Base-by-base conservation (phyloP, 2,888 invertebrate genomes). In the Drosophila multiciliata region DNA sequence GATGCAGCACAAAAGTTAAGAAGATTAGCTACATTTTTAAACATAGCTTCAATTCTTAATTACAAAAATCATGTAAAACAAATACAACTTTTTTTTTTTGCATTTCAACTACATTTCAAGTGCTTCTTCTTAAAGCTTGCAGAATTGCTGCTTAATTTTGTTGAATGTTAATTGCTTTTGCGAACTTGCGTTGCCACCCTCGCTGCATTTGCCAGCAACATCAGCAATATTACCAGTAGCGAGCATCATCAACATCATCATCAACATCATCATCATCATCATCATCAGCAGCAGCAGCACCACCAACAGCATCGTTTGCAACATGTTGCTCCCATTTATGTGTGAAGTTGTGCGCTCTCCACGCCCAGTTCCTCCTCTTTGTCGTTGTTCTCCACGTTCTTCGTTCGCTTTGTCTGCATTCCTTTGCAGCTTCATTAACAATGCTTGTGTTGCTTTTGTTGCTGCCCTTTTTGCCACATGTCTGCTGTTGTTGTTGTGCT, bases 251-350 rank as follows among this genome's bases (percentile, higher is more conserved):
- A 82, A 87, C 84, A 84, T 80, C 40, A 11, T 1, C 42, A 42
- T 2, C 42, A 20, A 6, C n/a, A n/a, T 6, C 11, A n/a, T n/a
- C n/a, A n/a, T 2, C 40, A n/a, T 1, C n/a, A 40, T 1, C 40
- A 42, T 0, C 20, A 20, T 0, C 40, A 48, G 36, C 67, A 67
- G 23, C 71, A 68, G 42, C 29, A 52, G 6, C 67, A n/a, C 12
- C 59, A 53, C 42, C 45, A 59, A 23, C 54, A 66, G 9, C 75
- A 57, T 3, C 66, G 52, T 71, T 68, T 74, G 86, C 88, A 87
- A 84, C 84, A 84, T 88, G 84, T 85, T 84, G 84, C 89, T 85
- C 89, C 89, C 89, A 88, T 85, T 85, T 85, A 85, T 88, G 85
- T 88, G 89, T 85, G 85, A 85, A 85, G 85, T 86, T 73, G 78